Conservation (phyloP, 30 jellyfish, hydroid and myxozoan genomes). For the Morbakka virulenta region DNA sequence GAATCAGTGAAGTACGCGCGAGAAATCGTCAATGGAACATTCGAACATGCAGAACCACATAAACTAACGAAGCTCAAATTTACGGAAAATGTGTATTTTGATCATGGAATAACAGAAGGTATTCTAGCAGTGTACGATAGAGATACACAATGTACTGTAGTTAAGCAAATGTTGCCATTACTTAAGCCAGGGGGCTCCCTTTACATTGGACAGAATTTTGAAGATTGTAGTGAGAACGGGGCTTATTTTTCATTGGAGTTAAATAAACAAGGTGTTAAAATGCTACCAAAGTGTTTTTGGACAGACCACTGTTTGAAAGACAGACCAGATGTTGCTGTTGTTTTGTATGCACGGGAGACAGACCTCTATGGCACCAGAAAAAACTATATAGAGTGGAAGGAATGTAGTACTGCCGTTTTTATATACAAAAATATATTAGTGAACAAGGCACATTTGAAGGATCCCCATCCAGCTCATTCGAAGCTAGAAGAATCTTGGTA, state of each 20-base stretch:
- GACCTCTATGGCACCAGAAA: neutral
- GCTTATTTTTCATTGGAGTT: no score
- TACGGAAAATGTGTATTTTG: slow-evolving; percentile 54
- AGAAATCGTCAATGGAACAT: slow-evolving; percentile 66
- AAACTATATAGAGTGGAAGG: slow-evolving; percentile 31
- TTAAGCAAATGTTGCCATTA: slow-evolving; percentile 79
- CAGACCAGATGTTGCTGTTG: slow-evolving; percentile 76
- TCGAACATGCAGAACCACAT: slow-evolving; percentile 60
- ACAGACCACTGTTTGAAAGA: slow-evolving; percentile 67
- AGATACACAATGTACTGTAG: slow-evolving; percentile 69
- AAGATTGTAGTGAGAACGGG: slow-evolving; percentile 43
- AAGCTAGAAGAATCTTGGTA: no score
- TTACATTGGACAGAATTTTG: slow-evolving; percentile 77
- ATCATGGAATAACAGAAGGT: slow-evolving; percentile 79
- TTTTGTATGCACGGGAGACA: slow-evolving; percentile 64
- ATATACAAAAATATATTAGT: slow-evolving; percentile 70
- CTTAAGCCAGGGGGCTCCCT: slow-evolving; percentile 95
- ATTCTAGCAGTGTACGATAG: slow-evolving; percentile 27
- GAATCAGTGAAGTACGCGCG: slow-evolving; percentile 70
- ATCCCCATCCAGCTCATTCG: slow-evolving; percentile 54
- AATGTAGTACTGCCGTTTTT: slow-evolving; percentile 74
- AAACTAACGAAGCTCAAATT: slow-evolving; percentile 51
- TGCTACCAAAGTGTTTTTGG: slow-evolving; percentile 82
- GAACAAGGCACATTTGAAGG: slow-evolving; percentile 36
- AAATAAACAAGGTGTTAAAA: neutral